Evolutionary conservation across 2,113 vertebrate genomes (phyloP).

Genomic region (Hippolais icterina): DNA sequence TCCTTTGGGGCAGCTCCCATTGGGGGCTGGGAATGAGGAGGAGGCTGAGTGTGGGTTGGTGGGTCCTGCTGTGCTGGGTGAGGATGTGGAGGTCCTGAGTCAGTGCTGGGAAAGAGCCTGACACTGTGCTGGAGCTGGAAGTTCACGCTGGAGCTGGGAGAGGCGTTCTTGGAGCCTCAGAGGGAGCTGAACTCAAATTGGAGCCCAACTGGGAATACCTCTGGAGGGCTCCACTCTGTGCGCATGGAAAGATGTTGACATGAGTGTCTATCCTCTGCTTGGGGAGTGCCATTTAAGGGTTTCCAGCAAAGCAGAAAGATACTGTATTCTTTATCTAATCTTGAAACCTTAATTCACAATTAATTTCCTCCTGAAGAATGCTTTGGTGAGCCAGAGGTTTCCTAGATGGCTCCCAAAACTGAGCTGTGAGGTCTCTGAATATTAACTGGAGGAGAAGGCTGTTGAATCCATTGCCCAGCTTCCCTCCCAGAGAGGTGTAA

Average conservation of each 20-base stretch:
- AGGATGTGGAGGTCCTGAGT: background rate
- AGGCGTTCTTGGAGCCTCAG: background rate
- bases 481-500: background rate
- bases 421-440: background rate
- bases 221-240: background rate
- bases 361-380: background rate
- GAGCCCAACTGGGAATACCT: background rate
- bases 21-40: background rate
- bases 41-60: background rate
- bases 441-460: background rate
- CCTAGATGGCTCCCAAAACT: background rate
- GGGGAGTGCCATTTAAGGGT: background rate
- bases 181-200: background rate
- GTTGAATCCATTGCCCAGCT: background rate
- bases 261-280: background rate
- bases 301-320: background rate
- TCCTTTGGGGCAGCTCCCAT: background rate
- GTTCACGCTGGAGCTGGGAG: background rate
- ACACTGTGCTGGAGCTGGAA: background rate
- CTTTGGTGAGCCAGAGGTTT: background rate
- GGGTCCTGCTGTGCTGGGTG: background rate
- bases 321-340: background rate
- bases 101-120: background rate
- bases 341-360: background rate
- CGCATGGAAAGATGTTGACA: rapidly evolving